Conservation (phyloP, 2,888 invertebrate genomes). For the Choristoneura rosaceana region DNA sequence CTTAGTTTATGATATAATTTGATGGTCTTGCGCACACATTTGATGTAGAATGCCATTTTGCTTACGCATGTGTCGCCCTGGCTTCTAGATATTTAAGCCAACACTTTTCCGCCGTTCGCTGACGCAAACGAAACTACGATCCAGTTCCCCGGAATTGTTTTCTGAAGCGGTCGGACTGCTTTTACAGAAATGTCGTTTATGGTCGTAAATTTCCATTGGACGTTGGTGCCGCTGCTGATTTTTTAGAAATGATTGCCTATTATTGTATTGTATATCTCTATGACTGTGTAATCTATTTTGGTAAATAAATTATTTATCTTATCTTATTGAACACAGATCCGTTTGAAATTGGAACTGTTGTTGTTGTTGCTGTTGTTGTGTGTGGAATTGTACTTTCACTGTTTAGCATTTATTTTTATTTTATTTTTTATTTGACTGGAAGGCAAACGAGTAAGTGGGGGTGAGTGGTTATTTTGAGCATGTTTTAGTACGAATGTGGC, state of each 20-base stretch:
- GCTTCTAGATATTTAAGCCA: slow-evolving; percentile 47
- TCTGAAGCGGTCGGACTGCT: slow-evolving; percentile 50
- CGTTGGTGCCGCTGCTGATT: slow-evolving; percentile 41
- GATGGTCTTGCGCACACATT: background rate
- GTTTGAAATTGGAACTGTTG: background rate
- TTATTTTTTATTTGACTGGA: no score
- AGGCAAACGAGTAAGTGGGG: no score
- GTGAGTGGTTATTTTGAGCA: no score
- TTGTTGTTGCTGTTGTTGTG: no score
- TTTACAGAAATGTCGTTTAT: slow-evolving; percentile 49
- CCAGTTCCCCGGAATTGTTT: slow-evolving; percentile 56
- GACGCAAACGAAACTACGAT: slow-evolving; percentile 55
- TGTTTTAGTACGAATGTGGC: no score
- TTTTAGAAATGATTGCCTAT: slow-evolving; percentile 20
- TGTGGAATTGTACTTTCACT: background rate
- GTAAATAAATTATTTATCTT: no score
- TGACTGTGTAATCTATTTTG: no score
- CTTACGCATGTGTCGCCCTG: slow-evolving; percentile 36
- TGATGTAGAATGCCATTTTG: background rate
- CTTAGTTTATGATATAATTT: no score
- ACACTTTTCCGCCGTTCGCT: slow-evolving; percentile 47
- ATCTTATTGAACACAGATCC: background rate
- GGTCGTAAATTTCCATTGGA: slow-evolving; percentile 48
- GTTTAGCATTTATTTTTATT: no score
- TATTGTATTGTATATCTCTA: no score